These are phyloP conservation scores for Pelodytes ibericus DNA, from an alignment of 2,797 vertebrate genomes.

Conservation along the genomic window DNA sequence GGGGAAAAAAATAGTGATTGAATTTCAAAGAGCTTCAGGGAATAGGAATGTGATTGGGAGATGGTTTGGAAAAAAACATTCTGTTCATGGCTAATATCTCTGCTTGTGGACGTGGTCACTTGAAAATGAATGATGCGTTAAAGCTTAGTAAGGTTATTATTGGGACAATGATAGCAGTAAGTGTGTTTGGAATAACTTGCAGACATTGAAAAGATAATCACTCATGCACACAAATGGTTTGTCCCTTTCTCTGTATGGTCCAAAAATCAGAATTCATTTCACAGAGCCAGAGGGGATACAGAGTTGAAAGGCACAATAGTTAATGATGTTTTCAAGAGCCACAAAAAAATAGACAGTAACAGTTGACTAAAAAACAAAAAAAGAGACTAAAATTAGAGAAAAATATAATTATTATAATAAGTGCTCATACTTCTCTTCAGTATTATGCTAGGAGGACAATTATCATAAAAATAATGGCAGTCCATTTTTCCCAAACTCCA, in stretches of 20 bases:
- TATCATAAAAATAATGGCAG: too few relatives aligned
- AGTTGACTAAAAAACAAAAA: not conserved
- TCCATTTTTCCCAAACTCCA: too few relatives aligned
- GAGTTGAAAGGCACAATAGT: not conserved
- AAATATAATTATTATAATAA: too few relatives aligned
- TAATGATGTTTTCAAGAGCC: not conserved
- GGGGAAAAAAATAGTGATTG: not conserved
- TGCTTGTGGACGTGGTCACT: not conserved
- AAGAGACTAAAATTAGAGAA: not conserved
- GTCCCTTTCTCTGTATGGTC: not conserved
- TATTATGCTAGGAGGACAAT: too few relatives aligned
- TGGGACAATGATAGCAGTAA: constrained; percentile 11
- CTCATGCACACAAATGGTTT: constrained; percentile 1
- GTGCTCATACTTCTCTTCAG: too few relatives aligned
- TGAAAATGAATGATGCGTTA: constrained; percentile 12
- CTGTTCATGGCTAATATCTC: not conserved
- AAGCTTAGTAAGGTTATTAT: constrained; percentile 12
- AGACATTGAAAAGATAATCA: constrained; percentile 1
- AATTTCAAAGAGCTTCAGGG: constrained; percentile 4
- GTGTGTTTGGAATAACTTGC: constrained; percentile 11
- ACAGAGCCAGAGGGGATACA: not conserved
- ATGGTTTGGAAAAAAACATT: not conserved
- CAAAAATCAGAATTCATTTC: not conserved
- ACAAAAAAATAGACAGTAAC: not conserved
- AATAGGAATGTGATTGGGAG: not conserved